Base-by-base conservation (phyloP, 2,797 vertebrate species). In the Protosalanx chinensis region DNA sequence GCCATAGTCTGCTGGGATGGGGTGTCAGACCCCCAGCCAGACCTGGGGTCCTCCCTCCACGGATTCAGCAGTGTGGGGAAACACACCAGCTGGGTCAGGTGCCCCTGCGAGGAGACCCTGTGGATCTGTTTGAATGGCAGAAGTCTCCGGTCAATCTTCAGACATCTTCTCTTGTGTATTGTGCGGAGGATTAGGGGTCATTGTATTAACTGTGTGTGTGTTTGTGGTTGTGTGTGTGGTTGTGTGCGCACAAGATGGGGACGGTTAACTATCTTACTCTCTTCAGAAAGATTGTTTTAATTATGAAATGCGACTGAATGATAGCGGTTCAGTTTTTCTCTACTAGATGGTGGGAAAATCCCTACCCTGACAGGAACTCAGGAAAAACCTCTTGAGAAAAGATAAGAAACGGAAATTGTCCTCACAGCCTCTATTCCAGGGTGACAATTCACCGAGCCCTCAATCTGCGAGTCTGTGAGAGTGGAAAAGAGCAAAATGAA, bases 31-130 rank as follows among this genome's bases (percentile, higher is more conserved):
- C 23, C 23, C 23, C 23, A 27, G 23, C 23, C 74, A 82, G 72
- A 73, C 77, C 59, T 77, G 32, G n/a, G 29, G 66, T 68, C 49
- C 60, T 68, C 63, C 41, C 79, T 78, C 82, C 73, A 82, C 78
- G 85, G 86, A 88, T 87, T 85, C 78, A 85, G 83, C 73, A 71
- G 74, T 76, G 71, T 13, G 77, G 81, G 64, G 71, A 81, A 73
- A 78, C 70, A 71, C 76, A 81, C 76, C 80, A 76, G 84, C 79
- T 76, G 80, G 63, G 82, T 58, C 51, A 23, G 33, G 61, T 74
- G 67, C 65, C 72, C 76, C 73, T 79, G 65, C 72, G 72, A 76
- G 69, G 74, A 76, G 70, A 82, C 79, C 77, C 71, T 81, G 79
- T 83, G 80, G 80, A 78, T 79, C 20, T 51, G 72, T 72, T 64